Base-by-base conservation (phyloP, 2,113 vertebrate species). In the Physeter macrocephalus region DNA sequence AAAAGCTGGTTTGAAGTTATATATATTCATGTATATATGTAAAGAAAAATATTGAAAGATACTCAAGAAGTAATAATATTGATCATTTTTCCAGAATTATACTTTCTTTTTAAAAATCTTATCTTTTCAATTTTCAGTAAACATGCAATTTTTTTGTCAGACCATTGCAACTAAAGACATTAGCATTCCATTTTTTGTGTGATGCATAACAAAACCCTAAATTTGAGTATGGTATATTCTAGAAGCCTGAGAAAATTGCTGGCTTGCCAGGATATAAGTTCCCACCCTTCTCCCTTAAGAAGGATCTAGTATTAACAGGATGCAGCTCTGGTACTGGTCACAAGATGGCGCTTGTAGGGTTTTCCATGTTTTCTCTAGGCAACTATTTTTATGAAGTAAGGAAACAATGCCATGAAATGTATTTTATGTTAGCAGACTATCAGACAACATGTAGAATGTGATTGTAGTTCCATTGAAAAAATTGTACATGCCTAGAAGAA, bases 161-260 rank as follows among this genome's bases (percentile, higher is more conserved):
- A 74, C 25, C 10, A 49, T 82, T 96, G 46, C 23, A 88, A 13
- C 13, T 90, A 72, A 91, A 92, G 20, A 84, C 3, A 90, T 61
- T 88, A 80, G 29, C 34, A 83, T 75, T 72, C 41, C 5, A 25
- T n/a, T 86, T 94, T 96, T 87, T 88, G 25, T 81, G 23, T 81
- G 88, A 77, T 88, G 27, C n/a, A 88, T 88, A 93, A 89, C 12
- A 95, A 88, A 97, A 66, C 74, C 94, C 49, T 77, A 86, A 94
- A 82, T 95, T 94, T 96, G 52, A 88, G 52, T 36, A 87, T 77
- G 52, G 80, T 95, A 41, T 95, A 85, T 97, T 96, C 93, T 96
- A 95, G 88, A 98, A 98, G 88, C 85, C 90, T 92, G 84, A 94
- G 88, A 97, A 97, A 96, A 59, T 80, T 97, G 52, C 74, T 81